phyloP scores from a whole-genome alignment of 64 coral and sea anemone genomes.

The Porites australiensis region DNA sequence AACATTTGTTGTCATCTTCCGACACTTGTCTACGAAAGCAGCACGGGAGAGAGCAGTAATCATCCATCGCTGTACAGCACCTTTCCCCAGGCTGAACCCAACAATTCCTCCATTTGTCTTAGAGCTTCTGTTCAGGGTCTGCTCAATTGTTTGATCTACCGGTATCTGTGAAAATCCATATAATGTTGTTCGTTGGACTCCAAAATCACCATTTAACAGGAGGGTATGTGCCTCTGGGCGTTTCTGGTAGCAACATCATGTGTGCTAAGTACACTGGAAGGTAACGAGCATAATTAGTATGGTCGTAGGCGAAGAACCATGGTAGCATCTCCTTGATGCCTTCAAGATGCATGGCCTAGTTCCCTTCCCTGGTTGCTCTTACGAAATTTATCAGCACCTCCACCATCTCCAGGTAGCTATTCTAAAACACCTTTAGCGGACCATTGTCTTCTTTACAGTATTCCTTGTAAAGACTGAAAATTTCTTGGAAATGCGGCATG shows the following conservation, averaged over 20 bases:
- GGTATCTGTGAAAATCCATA: constrained; percentile 44
- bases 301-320: constrained; percentile 75
- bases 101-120: constrained; percentile 62
- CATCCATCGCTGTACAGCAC: constrained; percentile 50
- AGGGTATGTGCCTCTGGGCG: constrained; percentile 5
- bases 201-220: constrained; percentile 29
- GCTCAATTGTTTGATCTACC: constrained; percentile 67
- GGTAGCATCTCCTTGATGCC: constrained; percentile 57
- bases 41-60: constrained; percentile 45
- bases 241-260: too few species aligned
- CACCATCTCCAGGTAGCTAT: constrained; percentile 65
- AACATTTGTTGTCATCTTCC: constrained; percentile 18
- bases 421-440: constrained; percentile 41
- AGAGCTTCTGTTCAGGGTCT: constrained; percentile 55
- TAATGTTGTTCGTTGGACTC: constrained; percentile 3
- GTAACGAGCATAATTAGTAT: constrained; percentile 58
- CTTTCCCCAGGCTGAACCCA: constrained; percentile 51
- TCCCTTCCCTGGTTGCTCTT: constrained; percentile 64
- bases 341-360: constrained; percentile 58
- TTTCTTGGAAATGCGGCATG: neutral
- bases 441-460: constrained; percentile 31
- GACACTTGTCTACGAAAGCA: constrained; percentile 34
- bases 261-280: constrained; percentile 37
- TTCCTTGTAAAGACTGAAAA: constrained; percentile 11
- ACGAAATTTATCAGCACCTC: constrained; percentile 45